These are phyloP conservation scores for Cotesia vestalis DNA, from an alignment of 1,140 invertebrate species.

Conservation along the genomic window DNA sequence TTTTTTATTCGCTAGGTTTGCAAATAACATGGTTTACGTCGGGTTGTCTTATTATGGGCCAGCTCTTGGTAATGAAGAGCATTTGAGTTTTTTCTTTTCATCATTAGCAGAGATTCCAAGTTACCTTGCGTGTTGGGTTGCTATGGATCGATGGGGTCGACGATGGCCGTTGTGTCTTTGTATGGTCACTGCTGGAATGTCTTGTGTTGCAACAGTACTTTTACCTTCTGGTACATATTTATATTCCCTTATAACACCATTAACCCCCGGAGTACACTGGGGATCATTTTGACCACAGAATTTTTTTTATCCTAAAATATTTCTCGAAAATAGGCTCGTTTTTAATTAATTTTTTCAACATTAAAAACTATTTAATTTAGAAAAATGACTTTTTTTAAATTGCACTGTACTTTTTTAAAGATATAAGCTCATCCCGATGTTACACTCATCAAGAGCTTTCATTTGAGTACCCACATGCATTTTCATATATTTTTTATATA, in stretches of 20 bases:
- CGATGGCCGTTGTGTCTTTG: conserved; percentile 84
- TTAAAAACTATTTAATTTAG: too few relatives aligned
- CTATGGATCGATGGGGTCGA: conserved; percentile 85
- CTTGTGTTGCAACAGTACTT: conserved; percentile 83
- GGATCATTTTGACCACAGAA: too few relatives aligned
- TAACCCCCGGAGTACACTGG: background rate
- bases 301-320: too few relatives aligned
- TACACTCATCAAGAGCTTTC: too few relatives aligned
- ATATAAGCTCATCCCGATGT: too few relatives aligned
- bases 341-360: too few relatives aligned
- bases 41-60: conserved; percentile 88
- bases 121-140: conserved; percentile 82
- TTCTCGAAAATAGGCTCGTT: too few relatives aligned
- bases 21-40: conserved; percentile 84
- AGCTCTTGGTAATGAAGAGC: conserved; percentile 82
- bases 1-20: conserved; percentile 63
- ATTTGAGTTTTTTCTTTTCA: conserved; percentile 86
- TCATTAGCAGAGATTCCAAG: conserved; percentile 86
- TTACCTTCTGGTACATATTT: conserved; percentile 72
- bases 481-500: too few relatives aligned
- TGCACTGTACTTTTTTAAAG: too few relatives aligned
- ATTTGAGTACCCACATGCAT: too few relatives aligned
- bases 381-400: too few relatives aligned
- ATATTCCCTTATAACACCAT: background rate
- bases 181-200: conserved; percentile 83